A percentile compares a stretch with the other conserved stretches of the same genome.
These are phyloP conservation scores for Trematomus loennbergii DNA, from an alignment of 2,113 vertebrate genomes.

Conservation along the genomic window DNA sequence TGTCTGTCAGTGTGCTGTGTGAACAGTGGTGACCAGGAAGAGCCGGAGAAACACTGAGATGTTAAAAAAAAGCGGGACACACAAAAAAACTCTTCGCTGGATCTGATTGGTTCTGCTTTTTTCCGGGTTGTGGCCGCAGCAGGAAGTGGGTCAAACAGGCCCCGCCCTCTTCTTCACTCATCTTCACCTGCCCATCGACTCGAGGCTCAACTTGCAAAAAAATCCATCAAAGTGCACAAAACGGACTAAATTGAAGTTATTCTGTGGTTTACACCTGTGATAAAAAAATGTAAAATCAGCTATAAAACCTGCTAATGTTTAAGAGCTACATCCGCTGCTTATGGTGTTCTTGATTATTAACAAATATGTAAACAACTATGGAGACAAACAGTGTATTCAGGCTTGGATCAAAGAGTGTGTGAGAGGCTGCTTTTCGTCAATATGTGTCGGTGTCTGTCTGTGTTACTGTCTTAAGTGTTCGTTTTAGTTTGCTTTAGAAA, in stretches of 20 bases:
- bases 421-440: conserved; percentile 57
- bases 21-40: conserved; percentile 40
- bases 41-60: conserved; percentile 25
- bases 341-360: conserved; percentile 49
- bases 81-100: conserved; percentile 45
- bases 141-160: neutral
- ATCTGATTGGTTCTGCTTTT: conserved; percentile 35
- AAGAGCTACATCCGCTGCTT: conserved; percentile 62
- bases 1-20: conserved; percentile 64
- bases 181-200: conserved; percentile 52
- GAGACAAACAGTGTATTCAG: conserved; percentile 30
- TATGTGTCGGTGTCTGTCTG: conserved; percentile 53
- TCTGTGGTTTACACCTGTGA: conserved; percentile 65
- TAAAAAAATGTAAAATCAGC: conserved; percentile 7
- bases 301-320: conserved; percentile 55
- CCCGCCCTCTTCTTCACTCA: conserved; percentile 39
- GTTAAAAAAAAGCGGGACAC: conserved; percentile 43
- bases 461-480: conserved; percentile 63
- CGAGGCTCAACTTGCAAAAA: conserved; percentile 63
- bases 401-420: neutral
- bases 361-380: conserved; percentile 48
- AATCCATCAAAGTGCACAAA: conserved; percentile 65
- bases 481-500: conserved; percentile 59
- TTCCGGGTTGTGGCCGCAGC: neutral
- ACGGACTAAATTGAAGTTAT: conserved; percentile 49